Base-by-base conservation (phyloP, 2,113 vertebrate genomes). In the Axis porcinus region DNA sequence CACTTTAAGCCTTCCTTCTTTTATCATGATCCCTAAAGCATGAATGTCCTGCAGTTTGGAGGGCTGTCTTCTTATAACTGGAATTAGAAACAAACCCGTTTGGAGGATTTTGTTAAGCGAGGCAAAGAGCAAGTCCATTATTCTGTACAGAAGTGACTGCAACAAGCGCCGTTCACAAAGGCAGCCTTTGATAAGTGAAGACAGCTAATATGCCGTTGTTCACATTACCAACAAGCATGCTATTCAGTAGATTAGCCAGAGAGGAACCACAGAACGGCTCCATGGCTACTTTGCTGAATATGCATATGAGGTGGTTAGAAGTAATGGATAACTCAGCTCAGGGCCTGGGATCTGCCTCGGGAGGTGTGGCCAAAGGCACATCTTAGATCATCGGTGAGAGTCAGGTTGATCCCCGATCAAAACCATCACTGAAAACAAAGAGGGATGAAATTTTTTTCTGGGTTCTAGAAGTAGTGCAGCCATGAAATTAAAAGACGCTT, bases 181-280 rank as follows among this genome's bases (percentile, higher is more conserved):
- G 94, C 78, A 83, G 50, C 14, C 57, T 88, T 57, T 96, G 57
- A 74, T 78, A 96, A 97, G 97, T 25, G 28, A 97, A 98, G 96
- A 88, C 50, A 96, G 91, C 91, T 97, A 97, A 88, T n/a, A 50
- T n/a, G 54, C 88, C 33, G 36, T 85, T 96, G 36, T 94, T 83
- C 58, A 95, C 43, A 58, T 93, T 81, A 91, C 89, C 97, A 97
- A 86, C 92, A 97, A 97, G 74, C 70, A 19, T 5, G 93, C 82
- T 55, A 60, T 97, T 98, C 84, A 96, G 81, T 88, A 76, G 76
- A 96, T 97, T 92, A 91, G 27, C 43, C 14, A 1, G 84, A 96
- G 79, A 95, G 58, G 85, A 89, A 96, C 76, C 94, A 92, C 74
- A 87, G 97, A 97, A 50, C 0, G 33, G 88, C n/a, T 64, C 78